These are phyloP conservation scores for Pseudopodoces humilis DNA, from an alignment of 2,113 vertebrate species.

Conservation along the genomic window DNA sequence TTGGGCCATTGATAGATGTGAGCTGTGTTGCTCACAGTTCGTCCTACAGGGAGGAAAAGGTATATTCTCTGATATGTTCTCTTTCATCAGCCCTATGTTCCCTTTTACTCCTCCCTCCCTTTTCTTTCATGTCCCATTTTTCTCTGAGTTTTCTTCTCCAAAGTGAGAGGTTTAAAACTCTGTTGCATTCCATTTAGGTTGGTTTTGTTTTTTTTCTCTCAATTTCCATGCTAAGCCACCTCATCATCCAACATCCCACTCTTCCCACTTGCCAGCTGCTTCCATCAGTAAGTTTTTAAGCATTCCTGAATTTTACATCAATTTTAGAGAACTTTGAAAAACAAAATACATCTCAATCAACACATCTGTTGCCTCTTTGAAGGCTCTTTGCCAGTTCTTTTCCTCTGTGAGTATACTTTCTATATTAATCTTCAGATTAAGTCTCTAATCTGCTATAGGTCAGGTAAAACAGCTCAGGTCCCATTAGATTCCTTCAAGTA, in stretches of 20 bases:
- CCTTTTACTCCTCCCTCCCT: not conserved
- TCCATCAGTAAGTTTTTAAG: slow-evolving; percentile 24
- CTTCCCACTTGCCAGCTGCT: slow-evolving; percentile 39
- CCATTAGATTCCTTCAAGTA: not conserved
- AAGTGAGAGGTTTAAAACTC: not conserved
- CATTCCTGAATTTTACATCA: slow-evolving; percentile 20
- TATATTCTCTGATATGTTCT: not conserved
- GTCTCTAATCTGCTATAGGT: not conserved
- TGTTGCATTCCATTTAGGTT: not conserved
- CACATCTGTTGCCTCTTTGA: slow-evolving; percentile 13
- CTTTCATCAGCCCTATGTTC: not conserved
- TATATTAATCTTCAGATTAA: not conserved
- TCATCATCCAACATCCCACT: slow-evolving; percentile 10
- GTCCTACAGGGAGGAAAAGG: not conserved
- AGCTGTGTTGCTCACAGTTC: not conserved
- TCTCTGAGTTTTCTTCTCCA: not conserved
- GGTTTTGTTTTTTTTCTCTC: not conserved
- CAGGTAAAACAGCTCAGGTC: not conserved
- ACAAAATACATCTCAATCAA: not conserved
- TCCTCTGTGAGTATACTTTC: not conserved
- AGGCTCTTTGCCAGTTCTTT: not conserved
- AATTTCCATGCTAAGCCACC: slow-evolving; percentile 1
- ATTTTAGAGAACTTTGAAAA: not conserved
- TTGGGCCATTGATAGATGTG: not conserved
- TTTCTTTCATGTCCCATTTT: not conserved